Base-by-base conservation (phyloP, 1,140 invertebrate species). In the Drosophila suzukii region DNA sequence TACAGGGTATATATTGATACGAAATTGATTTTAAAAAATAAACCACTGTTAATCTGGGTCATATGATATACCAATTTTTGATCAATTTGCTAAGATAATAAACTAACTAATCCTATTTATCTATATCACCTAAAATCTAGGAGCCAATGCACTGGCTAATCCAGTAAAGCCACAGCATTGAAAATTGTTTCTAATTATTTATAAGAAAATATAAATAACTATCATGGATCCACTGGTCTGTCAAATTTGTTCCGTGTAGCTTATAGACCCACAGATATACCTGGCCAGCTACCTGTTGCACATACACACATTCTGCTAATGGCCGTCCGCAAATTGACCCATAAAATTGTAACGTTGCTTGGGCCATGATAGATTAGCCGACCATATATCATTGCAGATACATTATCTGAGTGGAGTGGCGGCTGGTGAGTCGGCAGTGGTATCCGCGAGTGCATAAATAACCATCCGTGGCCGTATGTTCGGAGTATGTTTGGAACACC, bases 241-340 rank as follows among this genome's bases (percentile, higher is more conserved):
- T 11, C 10, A 10, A 5, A 3, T 20, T 32, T 58, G 20, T 2
- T 41, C 59, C 4, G 34, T 61, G 59, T 41, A 34, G 10, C 12
- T 15, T 15, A 20, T 17, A 46, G 38, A 13, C 49, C 46, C 43
- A 6, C 11, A 55, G 11, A 54, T 13, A 47, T 54, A 34, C 39
- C 8, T 58, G 55, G 50, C 20, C 20, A 20, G 20, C 44, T 56
- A 46, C 70, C 44, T 71, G 58, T 74, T 58, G 51, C 53, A 75
- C 54, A 38, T 36, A 30, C 44, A 36, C 50, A 55, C 47, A 60
- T 59, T 65, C 47, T 39, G 39, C 39, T 66, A 75, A 76, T 85
- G 77, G 49, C 57, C 61, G 60, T 78, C 73, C 82, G 78, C 77
- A 81, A 86, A 85, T 85, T 85, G 79, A 88, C 83, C 75, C 79